These are phyloP conservation scores for Gambelia wislizenii DNA, from an alignment of 2,797 vertebrate species.

Conservation along the genomic window DNA sequence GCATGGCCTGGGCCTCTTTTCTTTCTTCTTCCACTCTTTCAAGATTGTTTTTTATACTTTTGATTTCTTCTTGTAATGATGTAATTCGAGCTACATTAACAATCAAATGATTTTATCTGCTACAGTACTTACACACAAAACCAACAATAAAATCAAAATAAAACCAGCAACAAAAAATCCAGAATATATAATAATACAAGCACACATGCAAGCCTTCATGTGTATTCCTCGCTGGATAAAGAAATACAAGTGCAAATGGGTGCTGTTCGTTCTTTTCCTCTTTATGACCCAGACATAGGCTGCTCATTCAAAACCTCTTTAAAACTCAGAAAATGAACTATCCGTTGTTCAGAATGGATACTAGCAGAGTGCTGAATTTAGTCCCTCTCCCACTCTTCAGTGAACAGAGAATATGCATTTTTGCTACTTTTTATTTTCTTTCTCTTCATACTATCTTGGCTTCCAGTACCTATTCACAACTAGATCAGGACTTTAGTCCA, in stretches of 20 bases:
- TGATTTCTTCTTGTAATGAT: conserved; percentile 94
- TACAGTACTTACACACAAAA: neutral
- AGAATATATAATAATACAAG: neutral
- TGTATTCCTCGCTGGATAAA: neutral
- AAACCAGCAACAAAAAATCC: neutral
- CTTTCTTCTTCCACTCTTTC: conserved; percentile 92
- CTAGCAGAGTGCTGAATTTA: no score
- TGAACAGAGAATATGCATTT: no score
- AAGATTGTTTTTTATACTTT: conserved; percentile 89
- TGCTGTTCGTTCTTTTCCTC: neutral
- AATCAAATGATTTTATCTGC: conserved; percentile 42
- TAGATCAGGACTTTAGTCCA: no score
- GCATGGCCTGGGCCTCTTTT: conserved; percentile 93
- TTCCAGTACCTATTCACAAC: no score
- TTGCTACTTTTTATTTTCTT: no score
- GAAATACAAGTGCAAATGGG: neutral
- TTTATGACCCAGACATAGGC: no score
- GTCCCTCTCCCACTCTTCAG: no score
- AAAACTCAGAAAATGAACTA: no score
- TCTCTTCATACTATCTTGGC: no score
- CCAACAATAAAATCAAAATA: neutral
- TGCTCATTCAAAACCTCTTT: no score
- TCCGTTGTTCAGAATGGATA: no score
- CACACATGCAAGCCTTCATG: neutral
- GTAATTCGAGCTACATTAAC: conserved; percentile 85